Evolutionary conservation across 2,888 invertebrate species (phyloP), one percentile per base, ranked within the genome.

Genomic region (Apantesis nais): DNA sequence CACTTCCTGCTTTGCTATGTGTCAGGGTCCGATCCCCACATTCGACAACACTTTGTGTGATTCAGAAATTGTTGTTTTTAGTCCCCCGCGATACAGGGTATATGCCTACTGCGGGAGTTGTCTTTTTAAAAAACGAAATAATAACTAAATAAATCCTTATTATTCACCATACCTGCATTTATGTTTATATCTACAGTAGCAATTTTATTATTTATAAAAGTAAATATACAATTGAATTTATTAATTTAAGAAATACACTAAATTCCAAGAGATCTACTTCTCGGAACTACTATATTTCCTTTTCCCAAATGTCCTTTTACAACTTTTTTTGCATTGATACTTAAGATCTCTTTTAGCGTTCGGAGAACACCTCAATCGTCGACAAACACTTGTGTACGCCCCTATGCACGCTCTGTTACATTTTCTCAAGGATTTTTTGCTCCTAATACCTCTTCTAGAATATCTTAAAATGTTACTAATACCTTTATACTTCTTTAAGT

Each of bases 401-500:
- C 70, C 74, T 5, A 68, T 68, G 62, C 91, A 91, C 0, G 90
- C 88, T 37, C 74, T 82, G 9, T 5, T 71, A 62, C 92, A 92
- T 22, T 71, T 34, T 70, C 76, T 85, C 0, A 63, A n/a, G 0
- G 73, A 73, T 64, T 62, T 74, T 62, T 74, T 78, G 41, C 62
- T 69, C 0, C 75, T 0, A 63, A 73, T 76, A 11, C 41, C 66
- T 31, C 19, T 25, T 39, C n/a, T 48, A n/a, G 34, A n/a, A 34
- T 52, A 16, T 34, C 31, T 52, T 34, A 58, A 58, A 58, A 29
- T 29, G 7, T 29, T 58, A 29, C 58, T 8, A 29, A 29, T 29
- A 29, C 25, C 8, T 58, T 58, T 29, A 12, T 29, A 12, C 29
- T 29, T 29, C 29, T 14, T 29, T 16, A 29, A 14, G 14, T 29